Percentiles rank a stretch among this genome's conserved stretches.
Conservation (phyloP, 2,113 vertebrate species). For the Mustelus asterias region DNA sequence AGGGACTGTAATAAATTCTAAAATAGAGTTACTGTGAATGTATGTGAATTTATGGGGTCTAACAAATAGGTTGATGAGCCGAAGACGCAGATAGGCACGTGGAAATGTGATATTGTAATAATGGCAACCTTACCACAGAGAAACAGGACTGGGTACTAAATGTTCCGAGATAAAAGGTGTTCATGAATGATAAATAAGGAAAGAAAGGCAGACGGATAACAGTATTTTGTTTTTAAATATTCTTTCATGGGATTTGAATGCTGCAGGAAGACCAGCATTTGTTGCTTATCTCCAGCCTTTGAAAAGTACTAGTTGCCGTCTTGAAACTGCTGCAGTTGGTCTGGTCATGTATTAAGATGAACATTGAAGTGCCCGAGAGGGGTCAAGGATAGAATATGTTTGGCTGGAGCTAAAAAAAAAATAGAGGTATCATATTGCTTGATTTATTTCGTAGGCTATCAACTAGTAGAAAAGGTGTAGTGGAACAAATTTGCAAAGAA, state of each 20-base stretch:
- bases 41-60: background rate
- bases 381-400: background rate
- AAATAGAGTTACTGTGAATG: background rate
- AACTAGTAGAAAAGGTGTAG: no score
- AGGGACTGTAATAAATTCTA: background rate
- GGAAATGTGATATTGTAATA: background rate
- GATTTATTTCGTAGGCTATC: no score
- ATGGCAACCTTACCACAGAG: background rate
- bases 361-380: background rate
- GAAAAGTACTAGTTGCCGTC: background rate
- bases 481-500: no score
- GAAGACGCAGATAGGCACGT: background rate
- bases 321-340: background rate
- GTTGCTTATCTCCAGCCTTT: background rate
- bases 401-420: background rate
- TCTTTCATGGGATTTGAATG: background rate
- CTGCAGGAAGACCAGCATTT: background rate
- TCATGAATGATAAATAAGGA: background rate
- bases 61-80: background rate
- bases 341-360: background rate
- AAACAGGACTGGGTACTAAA: background rate
- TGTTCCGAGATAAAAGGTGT: background rate
- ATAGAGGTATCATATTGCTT: background rate
- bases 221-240: background rate
- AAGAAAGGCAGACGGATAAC: no score